Evolutionary conservation across 1,140 invertebrate genomes (phyloP), one percentile per base, ranked within the genome.

Genomic region (Pachyrhynchus sulphureomaculatus): DNA sequence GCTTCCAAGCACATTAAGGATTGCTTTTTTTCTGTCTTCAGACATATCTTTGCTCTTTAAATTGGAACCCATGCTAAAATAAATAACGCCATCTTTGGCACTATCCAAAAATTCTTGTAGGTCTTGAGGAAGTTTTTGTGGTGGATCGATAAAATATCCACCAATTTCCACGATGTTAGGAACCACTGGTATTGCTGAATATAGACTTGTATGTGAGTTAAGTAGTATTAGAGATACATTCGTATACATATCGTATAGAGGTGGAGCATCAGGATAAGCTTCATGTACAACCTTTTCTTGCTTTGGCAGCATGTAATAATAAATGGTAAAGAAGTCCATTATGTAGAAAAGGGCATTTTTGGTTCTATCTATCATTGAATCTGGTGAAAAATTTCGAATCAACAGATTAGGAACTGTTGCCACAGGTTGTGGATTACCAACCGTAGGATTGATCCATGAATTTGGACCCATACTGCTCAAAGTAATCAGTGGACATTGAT

Each of bases 141-240:
- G n/a, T n/a, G n/a, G n/a, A n/a, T n/a, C n/a, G n/a, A n/a, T n/a
- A n/a, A n/a, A n/a, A n/a, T n/a, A n/a, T n/a, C n/a, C n/a, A n/a
- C n/a, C n/a, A n/a, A n/a, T n/a, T n/a, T n/a, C n/a, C n/a, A n/a
- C n/a, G n/a, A n/a, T n/a, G n/a, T n/a, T n/a, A n/a, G n/a, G n/a
- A n/a, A n/a, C n/a, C n/a, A n/a, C n/a, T n/a, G n/a, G n/a, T n/a
- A n/a, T n/a, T 86, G 10, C 75, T 44, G 79, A 78, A 42, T 81
- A 79, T 4, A 84, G 67, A 2, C 74, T 76, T 6, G 80, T 77
- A 63, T 85, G 81, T 17, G 82, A 82, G 61, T 87, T 86, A 0
- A 81, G 44, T 9, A 89, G 80, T 0, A 80, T 66, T 4, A 80
- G 67, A 0, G 83, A 82, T 18, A 76, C 51, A 68, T 84, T 80